Evolutionary conservation across 2,113 vertebrate genomes (phyloP).

Genomic region (Pelecanoides urinatrix): DNA sequence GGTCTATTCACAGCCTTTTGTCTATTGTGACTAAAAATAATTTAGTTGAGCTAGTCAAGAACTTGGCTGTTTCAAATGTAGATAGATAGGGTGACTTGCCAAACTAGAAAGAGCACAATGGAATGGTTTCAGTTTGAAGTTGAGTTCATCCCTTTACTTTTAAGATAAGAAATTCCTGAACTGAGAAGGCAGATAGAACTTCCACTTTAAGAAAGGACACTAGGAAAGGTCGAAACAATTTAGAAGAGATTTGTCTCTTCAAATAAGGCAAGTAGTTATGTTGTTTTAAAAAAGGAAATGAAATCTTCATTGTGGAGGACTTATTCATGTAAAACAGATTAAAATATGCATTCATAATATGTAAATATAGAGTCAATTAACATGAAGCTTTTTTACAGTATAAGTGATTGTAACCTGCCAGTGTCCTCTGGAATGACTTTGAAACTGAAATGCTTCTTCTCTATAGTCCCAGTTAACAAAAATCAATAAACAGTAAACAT

Average conservation of each 20-base stretch:
- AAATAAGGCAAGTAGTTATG: slow-evolving; percentile 64
- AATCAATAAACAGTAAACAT: slow-evolving; percentile 70
- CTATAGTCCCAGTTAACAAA: slow-evolving; percentile 53
- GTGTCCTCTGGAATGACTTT: slow-evolving; percentile 68
- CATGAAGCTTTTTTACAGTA: slow-evolving; percentile 48
- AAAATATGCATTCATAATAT: slow-evolving; percentile 73
- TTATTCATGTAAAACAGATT: slow-evolving; percentile 73
- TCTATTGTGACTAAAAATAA: slow-evolving; percentile 34
- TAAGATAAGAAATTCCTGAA: slow-evolving; percentile 58
- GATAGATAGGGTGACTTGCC: slow-evolving; percentile 8
- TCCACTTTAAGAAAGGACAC: slow-evolving; percentile 42
- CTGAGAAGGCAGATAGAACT: slow-evolving; percentile 20
- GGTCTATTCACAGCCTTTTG: slow-evolving; percentile 30
- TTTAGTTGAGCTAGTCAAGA: slow-evolving; percentile 1
- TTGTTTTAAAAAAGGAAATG: slow-evolving; percentile 68
- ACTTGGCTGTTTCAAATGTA: not conserved
- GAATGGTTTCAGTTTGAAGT: slow-evolving; percentile 22
- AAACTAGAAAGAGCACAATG: not conserved
- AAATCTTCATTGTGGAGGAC: slow-evolving; percentile 62
- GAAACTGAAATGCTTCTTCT: slow-evolving; percentile 63
- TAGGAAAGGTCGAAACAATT: slow-evolving; percentile 69
- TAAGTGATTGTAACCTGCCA: slow-evolving; percentile 67
- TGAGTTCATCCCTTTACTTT: slow-evolving; percentile 26
- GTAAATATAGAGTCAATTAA: slow-evolving; percentile 74
- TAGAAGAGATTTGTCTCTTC: slow-evolving; percentile 54